phyloP scores from a whole-genome alignment of 2,797 vertebrate genomes.

The Eleutherodactylus coqui region DNA sequence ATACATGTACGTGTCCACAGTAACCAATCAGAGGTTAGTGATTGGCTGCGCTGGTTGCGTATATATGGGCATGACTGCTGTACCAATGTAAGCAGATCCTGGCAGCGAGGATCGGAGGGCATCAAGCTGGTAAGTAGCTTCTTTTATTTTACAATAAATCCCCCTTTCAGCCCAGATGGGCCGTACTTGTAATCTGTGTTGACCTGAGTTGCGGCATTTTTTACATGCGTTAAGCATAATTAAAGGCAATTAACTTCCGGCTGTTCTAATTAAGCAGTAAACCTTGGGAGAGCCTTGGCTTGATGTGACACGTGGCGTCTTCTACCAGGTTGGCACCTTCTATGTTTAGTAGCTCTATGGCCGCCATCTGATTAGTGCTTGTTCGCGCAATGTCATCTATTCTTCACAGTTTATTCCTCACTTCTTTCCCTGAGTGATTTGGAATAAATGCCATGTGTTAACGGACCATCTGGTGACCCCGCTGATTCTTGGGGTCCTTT shows the following conservation, averaged over 20 bases:
- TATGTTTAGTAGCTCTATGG: neutral
- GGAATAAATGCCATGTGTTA: neutral
- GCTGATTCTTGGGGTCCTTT: neutral
- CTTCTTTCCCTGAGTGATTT: neutral
- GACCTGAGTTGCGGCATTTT: neutral
- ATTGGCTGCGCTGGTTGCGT: too few species aligned
- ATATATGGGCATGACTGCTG: too few species aligned
- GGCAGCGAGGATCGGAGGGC: too few species aligned
- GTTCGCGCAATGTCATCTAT: neutral
- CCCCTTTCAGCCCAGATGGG: too few species aligned
- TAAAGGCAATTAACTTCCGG: neutral
- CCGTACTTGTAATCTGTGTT: neutral
- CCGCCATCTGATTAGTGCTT: conserved; percentile 8
- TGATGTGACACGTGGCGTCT: neutral
- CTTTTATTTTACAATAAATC: too few species aligned
- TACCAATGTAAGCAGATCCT: too few species aligned
- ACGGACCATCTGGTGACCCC: neutral
- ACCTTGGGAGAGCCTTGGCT: neutral
- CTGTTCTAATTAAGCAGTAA: neutral
- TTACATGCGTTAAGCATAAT: neutral
- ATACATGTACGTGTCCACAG: too few species aligned
- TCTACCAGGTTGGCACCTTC: conserved; percentile 1
- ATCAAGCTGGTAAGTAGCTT: too few species aligned
- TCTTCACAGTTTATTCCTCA: conserved; percentile 14
- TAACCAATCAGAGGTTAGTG: too few species aligned